A percentile compares a stretch with the other conserved stretches of the same genome.
These are phyloP conservation scores for Bujurquina vittata DNA, from an alignment of 2,113 vertebrate species.

Conservation along the genomic window DNA sequence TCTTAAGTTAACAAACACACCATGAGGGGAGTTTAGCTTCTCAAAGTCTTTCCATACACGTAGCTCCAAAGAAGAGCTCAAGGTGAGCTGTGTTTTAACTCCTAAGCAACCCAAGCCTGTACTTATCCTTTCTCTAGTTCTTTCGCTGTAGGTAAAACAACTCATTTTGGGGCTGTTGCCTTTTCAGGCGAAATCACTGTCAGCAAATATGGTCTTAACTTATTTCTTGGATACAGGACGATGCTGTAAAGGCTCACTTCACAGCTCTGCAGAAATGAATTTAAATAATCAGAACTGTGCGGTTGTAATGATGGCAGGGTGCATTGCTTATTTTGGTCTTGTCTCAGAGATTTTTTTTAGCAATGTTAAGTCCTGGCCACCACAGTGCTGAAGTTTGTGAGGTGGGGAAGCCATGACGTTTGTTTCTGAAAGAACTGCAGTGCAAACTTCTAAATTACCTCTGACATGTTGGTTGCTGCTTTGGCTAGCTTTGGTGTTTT, in stretches of 20 bases:
- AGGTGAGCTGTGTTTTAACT: constrained; percentile 4
- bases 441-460: constrained; percentile 12
- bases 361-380: background rate
- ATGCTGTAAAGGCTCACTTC: background rate
- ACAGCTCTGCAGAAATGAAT: background rate
- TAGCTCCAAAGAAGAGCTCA: background rate
- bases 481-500: constrained; percentile 27
- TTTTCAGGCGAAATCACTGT: background rate
- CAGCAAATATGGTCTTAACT: background rate
- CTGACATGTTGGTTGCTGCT: constrained; percentile 32
- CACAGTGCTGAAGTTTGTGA: constrained; percentile 8
- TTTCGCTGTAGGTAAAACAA: background rate
- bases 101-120: background rate
- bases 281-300: constrained; percentile 37
- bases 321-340: background rate
- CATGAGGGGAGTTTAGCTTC: constrained; percentile 5
- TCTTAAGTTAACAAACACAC: constrained; percentile 15
- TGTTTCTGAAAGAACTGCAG: constrained; percentile 16
- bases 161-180: background rate
- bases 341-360: constrained; percentile 15
- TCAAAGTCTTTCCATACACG: constrained; percentile 15
- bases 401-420: constrained; percentile 12
- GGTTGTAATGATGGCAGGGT: constrained; percentile 23
- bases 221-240: background rate
- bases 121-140: background rate